Conservation (phyloP, 2,797 vertebrate genomes). For the Tragelaphus oryx region DNA sequence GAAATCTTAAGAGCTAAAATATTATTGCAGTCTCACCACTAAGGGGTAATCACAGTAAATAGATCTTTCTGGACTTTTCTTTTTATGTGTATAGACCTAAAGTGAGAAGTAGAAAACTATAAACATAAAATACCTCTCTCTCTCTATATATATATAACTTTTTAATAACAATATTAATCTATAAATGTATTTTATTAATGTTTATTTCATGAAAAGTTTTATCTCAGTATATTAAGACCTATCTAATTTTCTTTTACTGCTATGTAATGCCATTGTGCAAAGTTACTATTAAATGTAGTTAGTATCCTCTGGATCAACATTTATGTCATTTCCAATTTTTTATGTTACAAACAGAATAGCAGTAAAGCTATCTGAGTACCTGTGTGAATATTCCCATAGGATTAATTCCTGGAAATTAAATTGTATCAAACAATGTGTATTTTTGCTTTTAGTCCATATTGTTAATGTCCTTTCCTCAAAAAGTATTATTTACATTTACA, state of each 20-base stretch:
- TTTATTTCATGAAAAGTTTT: neutral
- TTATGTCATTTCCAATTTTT: neutral
- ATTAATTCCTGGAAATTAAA: neutral
- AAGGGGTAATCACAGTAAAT: neutral
- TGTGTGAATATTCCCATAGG: neutral
- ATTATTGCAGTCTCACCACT: neutral
- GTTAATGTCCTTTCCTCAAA: neutral
- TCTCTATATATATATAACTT: neutral
- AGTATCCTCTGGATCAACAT: neutral
- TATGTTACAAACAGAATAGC: neutral
- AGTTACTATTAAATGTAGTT: neutral
- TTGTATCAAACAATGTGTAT: neutral
- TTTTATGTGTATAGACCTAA: neutral
- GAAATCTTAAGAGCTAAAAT: neutral
- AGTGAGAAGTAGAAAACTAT: neutral
- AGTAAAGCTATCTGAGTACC: neutral
- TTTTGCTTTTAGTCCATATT: conserved; percentile 11
- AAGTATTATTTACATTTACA: conserved; percentile 13
- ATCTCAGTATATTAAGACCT: neutral
- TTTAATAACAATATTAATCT: neutral
- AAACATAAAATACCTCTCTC: neutral
- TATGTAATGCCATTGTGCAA: neutral
- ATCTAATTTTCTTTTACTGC: neutral
- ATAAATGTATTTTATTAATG: neutral
- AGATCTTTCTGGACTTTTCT: neutral